These are phyloP conservation scores for Leptopilina myrica DNA, from an alignment of 2,888 invertebrate species.

Conservation along the genomic window DNA sequence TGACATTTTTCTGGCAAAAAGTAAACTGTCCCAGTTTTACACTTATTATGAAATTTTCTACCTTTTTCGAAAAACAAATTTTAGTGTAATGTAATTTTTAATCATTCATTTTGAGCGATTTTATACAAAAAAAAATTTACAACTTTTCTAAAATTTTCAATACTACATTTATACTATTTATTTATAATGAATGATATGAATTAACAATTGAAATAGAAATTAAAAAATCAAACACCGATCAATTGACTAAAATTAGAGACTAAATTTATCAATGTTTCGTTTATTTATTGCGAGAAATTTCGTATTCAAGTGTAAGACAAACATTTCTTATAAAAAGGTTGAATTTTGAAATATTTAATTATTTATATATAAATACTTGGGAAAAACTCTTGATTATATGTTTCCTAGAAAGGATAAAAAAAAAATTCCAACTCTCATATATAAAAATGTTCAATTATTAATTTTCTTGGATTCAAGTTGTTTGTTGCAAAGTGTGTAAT, in stretches of 20 bases:
- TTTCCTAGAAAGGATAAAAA: constrained; percentile 18
- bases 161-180: too few relatives aligned
- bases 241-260: too few relatives aligned
- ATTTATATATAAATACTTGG: neutral
- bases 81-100: too few relatives aligned
- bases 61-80: neutral
- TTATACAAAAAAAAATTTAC: too few relatives aligned
- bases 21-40: constrained; percentile 14
- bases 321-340: neutral
- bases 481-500: constrained; percentile 29
- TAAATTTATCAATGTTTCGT: too few relatives aligned
- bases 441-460: constrained; percentile 15
- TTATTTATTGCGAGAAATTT: too few relatives aligned
- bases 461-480: constrained; percentile 34
- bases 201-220: too few relatives aligned
- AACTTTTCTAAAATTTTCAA: too few relatives aligned
- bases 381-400: neutral
- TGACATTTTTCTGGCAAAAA: constrained; percentile 30
- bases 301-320: too few relatives aligned
- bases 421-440: constrained; percentile 16
- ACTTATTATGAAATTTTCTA: neutral
- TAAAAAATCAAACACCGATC: too few relatives aligned
- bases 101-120: too few relatives aligned
- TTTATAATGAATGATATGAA: too few relatives aligned
- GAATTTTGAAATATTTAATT: neutral